Conservation (phyloP, 2,888 invertebrate species). For the Oscheius sp. region DNA sequence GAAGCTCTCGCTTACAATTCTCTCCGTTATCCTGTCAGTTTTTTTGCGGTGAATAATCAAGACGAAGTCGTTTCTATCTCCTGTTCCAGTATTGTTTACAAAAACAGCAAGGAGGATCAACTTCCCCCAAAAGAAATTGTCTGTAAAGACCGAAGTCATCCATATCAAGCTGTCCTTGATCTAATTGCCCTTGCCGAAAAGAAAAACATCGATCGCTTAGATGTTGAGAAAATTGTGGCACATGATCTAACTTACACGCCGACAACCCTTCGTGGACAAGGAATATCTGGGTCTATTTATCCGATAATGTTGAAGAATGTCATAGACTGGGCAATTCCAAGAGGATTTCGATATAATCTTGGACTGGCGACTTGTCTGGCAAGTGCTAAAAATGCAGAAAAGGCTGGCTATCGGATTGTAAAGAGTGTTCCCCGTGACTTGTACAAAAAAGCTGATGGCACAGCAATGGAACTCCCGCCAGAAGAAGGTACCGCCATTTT, state of each 20-base stretch:
- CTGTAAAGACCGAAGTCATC: neutral
- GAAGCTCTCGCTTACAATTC: neutral
- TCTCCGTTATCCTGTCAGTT: conserved; percentile 1
- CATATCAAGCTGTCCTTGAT: neutral
- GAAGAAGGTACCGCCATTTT: neutral
- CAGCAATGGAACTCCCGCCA: neutral
- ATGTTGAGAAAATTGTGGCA: neutral
- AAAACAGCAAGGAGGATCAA: neutral
- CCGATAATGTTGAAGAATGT: conserved; percentile 1
- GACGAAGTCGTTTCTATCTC: neutral
- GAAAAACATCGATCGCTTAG: neutral
- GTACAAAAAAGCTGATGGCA: conserved; percentile 13
- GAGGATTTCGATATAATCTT: conserved; percentile 15
- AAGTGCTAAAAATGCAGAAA: conserved; percentile 1
- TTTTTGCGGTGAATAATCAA: neutral
- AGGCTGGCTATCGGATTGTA: neutral
- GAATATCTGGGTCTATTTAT: neutral
- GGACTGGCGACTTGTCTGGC: conserved; percentile 1
- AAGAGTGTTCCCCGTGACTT: conserved; percentile 4
- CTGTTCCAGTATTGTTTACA: conserved; percentile 9
- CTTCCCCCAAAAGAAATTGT: neutral
- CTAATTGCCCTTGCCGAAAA: neutral
- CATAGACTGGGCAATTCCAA: neutral
- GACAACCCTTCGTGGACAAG: neutral
- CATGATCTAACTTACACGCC: neutral